Base-by-base conservation (phyloP, 2,113 vertebrate genomes). In the Myiagra hebetior region DNA sequence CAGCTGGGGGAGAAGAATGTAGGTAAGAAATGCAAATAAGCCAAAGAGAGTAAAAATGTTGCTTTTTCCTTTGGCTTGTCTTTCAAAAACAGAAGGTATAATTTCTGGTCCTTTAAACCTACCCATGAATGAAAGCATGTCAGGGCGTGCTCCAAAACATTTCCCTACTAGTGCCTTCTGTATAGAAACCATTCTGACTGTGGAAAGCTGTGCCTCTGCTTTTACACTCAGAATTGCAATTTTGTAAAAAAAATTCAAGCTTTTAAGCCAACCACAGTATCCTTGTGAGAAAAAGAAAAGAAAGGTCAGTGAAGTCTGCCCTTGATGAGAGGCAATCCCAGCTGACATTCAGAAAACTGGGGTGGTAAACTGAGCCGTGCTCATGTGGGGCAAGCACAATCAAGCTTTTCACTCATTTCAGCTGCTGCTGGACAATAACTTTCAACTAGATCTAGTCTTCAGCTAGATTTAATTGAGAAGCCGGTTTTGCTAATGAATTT, bases 401-500 rank as follows among this genome's bases (percentile, higher is more conserved):
- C 64, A 67, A 94, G 69, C 49, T 91, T 94, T 86, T 84, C 50
- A 17, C 65, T 94, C 60, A n/a, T 87, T 93, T 88, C 75, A 67
- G 19, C 72, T 87, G 44, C 47, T 82, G 59, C 62, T 49, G 28
- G 87, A 74, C 69, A 84, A 16, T 87, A 80, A 68, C 91, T 79
- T 85, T 68, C 91, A 79, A 46, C 49, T 79, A n/a, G 3, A 21
- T 78, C 13, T 42, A 62, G 85, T 90, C 37, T 82, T 91, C 81
- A 89, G 15, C 68, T 82, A 69, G 68, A 33, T 62, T 96, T 97
- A 95, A 95, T 91, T 89, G 96, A 91, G 91, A 56, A 96, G 27
- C 60, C 87, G 93, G 39, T 90, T 90, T 95, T 91, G 55, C 63
- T 97, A 74, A 92, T 96, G 87, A 97, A 97, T 97, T 97, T 97